These are phyloP conservation scores for Pogoniulus pusillus DNA, from an alignment of 2,797 vertebrate species.

Conservation along the genomic window DNA sequence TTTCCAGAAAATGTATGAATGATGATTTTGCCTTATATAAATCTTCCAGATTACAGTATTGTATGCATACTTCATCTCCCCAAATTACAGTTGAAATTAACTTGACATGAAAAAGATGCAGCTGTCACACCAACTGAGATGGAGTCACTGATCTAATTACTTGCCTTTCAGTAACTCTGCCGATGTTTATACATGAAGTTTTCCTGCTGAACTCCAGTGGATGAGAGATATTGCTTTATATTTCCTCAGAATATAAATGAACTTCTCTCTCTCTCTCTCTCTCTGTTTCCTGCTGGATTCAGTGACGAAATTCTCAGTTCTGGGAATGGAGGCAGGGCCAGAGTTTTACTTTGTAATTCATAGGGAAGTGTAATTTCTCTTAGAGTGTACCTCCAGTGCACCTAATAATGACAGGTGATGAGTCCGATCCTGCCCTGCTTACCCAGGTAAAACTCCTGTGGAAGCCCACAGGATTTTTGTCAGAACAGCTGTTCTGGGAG, in stretches of 20 bases:
- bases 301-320: not conserved
- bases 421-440: not conserved
- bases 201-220: conserved; percentile 67
- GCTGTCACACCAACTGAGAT: conserved; percentile 55
- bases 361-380: conserved; percentile 15
- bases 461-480: not conserved
- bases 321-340: not conserved
- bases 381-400: not conserved
- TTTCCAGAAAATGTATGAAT: conserved; percentile 66
- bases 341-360: not conserved
- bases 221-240: conserved; percentile 71
- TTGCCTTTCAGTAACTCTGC: conserved; percentile 81
- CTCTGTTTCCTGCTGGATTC: not conserved
- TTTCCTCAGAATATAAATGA: conserved; percentile 65
- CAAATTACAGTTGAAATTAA: conserved; percentile 57
- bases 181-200: conserved; percentile 76
- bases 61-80: conserved; percentile 56
- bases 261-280: conserved; percentile 34
- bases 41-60: conserved; percentile 80
- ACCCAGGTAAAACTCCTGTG: not conserved
- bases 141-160: conserved; percentile 54
- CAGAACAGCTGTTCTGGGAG: not conserved
- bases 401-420: not conserved
- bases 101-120: conserved; percentile 57
- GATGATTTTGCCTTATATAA: conserved; percentile 77